Base-by-base conservation (phyloP, 2,888 invertebrate genomes). In the Tachystola acroxantha region DNA sequence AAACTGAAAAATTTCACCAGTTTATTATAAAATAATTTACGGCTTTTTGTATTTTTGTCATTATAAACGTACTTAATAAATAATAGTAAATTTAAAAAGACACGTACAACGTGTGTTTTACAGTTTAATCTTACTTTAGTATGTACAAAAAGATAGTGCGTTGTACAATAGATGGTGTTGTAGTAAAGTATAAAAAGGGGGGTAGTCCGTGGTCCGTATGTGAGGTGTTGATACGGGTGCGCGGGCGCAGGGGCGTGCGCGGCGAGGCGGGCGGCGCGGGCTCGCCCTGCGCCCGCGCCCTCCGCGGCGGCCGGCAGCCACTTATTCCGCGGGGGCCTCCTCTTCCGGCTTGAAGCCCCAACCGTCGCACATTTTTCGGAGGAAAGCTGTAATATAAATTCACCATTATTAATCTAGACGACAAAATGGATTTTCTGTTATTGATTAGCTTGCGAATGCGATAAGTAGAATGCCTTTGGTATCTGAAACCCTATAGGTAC, bases 351-450 rank as follows among this genome's bases (percentile, higher is more conserved):
- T 71, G 53, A 56, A 39, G 43, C 73, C 71, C 78, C 86, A 82
- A 79, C 90, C 89, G 66, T 91, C 92, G 82, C 93, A 93, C 91
- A 96, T 92, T 90, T 91, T 93, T 89, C 93, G 92, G 82, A 96
- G 92, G 91, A 97, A 96, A 86, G 93, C 95, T 95, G 88, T 27
- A 67, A 63, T n/a, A n/a, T n/a, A n/a, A n/a, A n/a, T n/a, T n/a
- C n/a, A n/a, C n/a, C n/a, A n/a, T n/a, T n/a, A n/a, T n/a, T n/a
- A n/a, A n/a, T n/a, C n/a, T n/a, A n/a, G n/a, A n/a, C n/a, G n/a
- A n/a, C n/a, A n/a, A n/a, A n/a, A n/a, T n/a, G n/a, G n/a, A n/a
- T n/a, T n/a, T n/a, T n/a, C n/a, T n/a, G n/a, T n/a, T n/a, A n/a
- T n/a, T n/a, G n/a, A n/a, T n/a, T n/a, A n/a, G n/a, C n/a, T n/a